Base-by-base conservation (phyloP, 2,113 vertebrate species). In the Indicator indicator region DNA sequence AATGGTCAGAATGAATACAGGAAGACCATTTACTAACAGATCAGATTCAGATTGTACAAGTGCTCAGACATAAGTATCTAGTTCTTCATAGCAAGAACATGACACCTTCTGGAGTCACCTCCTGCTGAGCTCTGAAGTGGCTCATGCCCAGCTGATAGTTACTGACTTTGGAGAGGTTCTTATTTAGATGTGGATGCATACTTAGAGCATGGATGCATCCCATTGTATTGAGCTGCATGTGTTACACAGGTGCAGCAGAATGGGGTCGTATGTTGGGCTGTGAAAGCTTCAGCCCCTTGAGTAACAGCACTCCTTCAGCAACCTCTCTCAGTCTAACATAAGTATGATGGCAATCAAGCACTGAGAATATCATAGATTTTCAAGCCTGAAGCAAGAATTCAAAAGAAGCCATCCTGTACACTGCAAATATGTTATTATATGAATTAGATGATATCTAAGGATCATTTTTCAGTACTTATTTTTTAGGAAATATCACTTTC, bases 211-310 rank as follows among this genome's bases (percentile, higher is more conserved):
- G 30, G 23, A 16, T 62, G n/a, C 21, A n/a, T 42, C 13, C 28
- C 26, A 27, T 3, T 11, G 13, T 2, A 2, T 36, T 19, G 55
- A 14, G 7, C 1, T 56, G 30, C 24, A 44, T 30, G 3, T 1
- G 1, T 27, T 30, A 60, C 28, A 71, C 28, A 48, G 48, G 21
- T 44, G 38, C 11, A 15, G 27, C 21, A 58, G 67, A 38, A 60
- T 26, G 14, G 63, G 14, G 27, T 7, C 1, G 0, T 33, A 23
- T 17, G 6, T 16, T 48, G 21, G 44, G 16, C 16, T 52, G 20
- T 18, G 73, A 30, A 82, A 36, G 30, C 21, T 68, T 72, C 21
- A 78, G 11, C 11, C 9, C 32, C 17, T 32, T 30, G 36, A 88
- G 38, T 40, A 81, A 72, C 6, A 69, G 12, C 23, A 58, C 11